Evolutionary conservation across 2,888 invertebrate species (phyloP), one percentile per base, ranked within the genome.

Genomic region (Mythimna vitellina): DNA sequence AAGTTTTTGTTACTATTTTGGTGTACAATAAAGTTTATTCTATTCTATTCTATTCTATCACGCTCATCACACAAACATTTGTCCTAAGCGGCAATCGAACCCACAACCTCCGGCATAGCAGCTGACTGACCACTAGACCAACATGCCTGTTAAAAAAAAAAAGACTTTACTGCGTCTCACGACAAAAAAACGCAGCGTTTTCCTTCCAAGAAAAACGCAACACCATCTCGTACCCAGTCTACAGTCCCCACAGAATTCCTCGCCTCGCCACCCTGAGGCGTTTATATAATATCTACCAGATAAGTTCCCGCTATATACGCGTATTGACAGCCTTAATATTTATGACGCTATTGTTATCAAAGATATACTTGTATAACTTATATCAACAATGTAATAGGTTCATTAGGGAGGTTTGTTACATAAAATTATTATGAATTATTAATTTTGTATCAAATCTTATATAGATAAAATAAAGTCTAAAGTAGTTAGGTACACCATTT

Each of bases 321-420:
- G 92, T 95, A 96, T 96, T 96, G 96, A 96, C 96, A 95, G 93
- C 89, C 86, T 90, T 92, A 93, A 95, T 95, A 96, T 96, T 96
- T 96, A 96, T 96, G 92, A 92, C 91, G 88, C 91, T 89, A 94
- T 95, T 95, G 95, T 95, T 95, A 95, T 95, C 94, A 88, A 62
- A 82, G 49, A 58, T 53, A 38, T 58, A 51, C 51, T 32, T 62
- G 60, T 60, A 65, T 73, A 80, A 83, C 73, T 86, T 85, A 76
- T 61, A 85, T 85, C 73, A 80, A 82, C 83, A 70, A 14, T 72
- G 62, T 80, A 78, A 82, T 84, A 56, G 76, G 46, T 65, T 84
- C 70, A 76, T 79, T 81, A 78, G 42, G 1, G 5, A 53, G n/a
- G 46, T 35, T 10, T 49, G 22, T 35, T 54, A 29, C 51, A 56